Conservation (phyloP, 2,113 vertebrate species). For the Fukomys damarensis region DNA sequence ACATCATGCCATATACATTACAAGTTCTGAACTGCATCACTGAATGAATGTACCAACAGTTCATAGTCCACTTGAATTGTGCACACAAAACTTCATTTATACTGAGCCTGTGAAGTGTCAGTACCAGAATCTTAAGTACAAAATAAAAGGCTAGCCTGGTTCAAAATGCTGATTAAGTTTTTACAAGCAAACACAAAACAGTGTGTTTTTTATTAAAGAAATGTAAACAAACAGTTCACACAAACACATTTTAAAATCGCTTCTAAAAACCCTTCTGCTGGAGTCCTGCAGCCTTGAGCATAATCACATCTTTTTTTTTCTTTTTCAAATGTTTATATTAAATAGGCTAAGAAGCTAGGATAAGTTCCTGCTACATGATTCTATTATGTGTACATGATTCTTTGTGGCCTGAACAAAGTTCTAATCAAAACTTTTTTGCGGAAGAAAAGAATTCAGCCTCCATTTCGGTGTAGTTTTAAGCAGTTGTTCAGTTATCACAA, state of each 20-base stretch:
- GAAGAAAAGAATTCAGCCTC: conserved; percentile 90
- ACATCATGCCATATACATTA: conserved; percentile 99
- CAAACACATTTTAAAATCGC: conserved; percentile 90
- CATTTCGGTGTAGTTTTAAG: conserved; percentile 90
- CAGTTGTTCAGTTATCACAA: conserved; percentile 96
- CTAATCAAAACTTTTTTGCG: conserved; percentile 88
- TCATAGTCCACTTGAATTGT: conserved; percentile 95
- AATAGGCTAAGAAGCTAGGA: conserved; percentile 80
- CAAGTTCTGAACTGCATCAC: conserved; percentile 93
- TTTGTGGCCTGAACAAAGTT: conserved; percentile 85
- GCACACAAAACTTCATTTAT: conserved; percentile 93
- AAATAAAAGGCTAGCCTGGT: conserved; percentile 90
- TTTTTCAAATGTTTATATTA: conserved; percentile 71
- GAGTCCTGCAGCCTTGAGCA: conserved; percentile 88
- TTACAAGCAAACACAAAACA: conserved; percentile 92
- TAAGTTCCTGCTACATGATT: conserved; percentile 81
- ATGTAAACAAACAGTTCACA: conserved; percentile 94
- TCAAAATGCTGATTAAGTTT: conserved; percentile 89
- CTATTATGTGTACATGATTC: conserved; percentile 85
- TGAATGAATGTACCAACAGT: conserved; percentile 89
- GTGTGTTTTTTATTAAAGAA: conserved; percentile 88
- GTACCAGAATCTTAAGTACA: conserved; percentile 91
- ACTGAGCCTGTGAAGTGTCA: conserved; percentile 93
- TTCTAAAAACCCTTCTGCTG: conserved; percentile 87
- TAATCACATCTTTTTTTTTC: too few relatives aligned